Conservation (phyloP, 2,797 vertebrate genomes). For the Anabacerthia variegaticeps region DNA sequence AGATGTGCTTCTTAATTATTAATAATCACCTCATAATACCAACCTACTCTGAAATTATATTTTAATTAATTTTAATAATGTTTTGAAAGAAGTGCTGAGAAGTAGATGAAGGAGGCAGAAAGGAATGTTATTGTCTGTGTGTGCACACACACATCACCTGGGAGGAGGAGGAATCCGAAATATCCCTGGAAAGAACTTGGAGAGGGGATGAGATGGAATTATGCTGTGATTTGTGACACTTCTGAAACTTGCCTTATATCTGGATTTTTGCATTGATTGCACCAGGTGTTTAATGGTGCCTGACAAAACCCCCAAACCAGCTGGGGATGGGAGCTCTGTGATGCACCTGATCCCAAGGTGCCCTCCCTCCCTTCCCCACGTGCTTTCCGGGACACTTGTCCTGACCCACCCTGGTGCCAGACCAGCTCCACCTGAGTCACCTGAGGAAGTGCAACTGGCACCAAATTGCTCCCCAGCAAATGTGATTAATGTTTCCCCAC, state of each 20-base stretch:
- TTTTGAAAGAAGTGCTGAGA: not conserved
- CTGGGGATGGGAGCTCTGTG: not conserved
- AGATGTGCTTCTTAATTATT: not conserved
- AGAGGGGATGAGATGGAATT: not conserved
- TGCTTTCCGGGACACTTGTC: not conserved
- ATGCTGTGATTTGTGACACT: not conserved
- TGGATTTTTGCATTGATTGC: not conserved
- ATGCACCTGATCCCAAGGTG: not conserved
- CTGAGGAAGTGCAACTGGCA: not conserved
- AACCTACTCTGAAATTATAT: not conserved
- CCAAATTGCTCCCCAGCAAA: not conserved
- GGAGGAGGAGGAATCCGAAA: not conserved
- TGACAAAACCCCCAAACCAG: not conserved
- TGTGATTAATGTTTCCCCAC: not conserved
- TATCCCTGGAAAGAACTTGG: not conserved
- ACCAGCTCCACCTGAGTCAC: not conserved
- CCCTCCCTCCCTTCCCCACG: not conserved
- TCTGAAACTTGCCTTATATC: not conserved
- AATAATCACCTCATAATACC: not conserved
- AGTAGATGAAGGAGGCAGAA: not conserved
- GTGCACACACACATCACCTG: not conserved
- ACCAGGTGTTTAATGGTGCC: not conserved
- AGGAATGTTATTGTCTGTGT: not conserved
- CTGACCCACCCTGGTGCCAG: not conserved
- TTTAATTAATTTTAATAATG: slow-evolving; percentile 40